A percentile compares a stretch with the other conserved stretches of the same genome.
Conservation (phyloP, 92 coral and sea anemone species). For the Metridium senile region DNA sequence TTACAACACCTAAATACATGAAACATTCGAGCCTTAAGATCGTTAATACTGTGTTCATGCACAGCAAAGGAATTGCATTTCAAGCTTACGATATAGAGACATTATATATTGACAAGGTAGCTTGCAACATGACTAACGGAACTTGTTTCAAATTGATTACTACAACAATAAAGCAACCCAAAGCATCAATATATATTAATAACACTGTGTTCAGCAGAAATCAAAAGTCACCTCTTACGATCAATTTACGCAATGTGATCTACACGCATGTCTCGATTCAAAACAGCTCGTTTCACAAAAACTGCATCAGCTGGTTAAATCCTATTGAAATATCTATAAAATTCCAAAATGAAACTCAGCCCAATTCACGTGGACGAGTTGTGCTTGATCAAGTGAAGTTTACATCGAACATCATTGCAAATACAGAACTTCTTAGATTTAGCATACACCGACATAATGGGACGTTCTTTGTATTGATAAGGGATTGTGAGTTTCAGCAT, state of each 20-base stretch:
- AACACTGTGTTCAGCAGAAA: constrained; percentile 2
- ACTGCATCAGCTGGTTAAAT: not conserved
- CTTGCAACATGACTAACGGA: not conserved
- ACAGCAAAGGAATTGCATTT: not conserved
- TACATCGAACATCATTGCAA: not conserved
- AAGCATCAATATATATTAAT: not conserved
- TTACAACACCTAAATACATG: not conserved
- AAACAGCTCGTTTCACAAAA: not conserved
- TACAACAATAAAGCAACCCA: not conserved
- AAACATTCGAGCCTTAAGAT: not conserved
- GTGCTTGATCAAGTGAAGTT: not conserved
- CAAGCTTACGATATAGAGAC: not conserved
- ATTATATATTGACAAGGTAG: constrained; percentile 1
- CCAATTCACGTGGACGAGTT: constrained; percentile 3
- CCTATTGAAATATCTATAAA: too few species aligned
- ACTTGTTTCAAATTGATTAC: not conserved
- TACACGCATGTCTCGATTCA: not conserved
- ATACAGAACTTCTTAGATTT: not conserved
- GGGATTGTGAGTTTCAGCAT: not conserved
- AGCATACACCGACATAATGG: not conserved
- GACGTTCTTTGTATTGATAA: not conserved
- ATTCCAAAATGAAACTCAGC: not conserved
- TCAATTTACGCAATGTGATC: not conserved
- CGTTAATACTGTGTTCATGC: not conserved
- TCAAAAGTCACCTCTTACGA: not conserved